A percentile compares a stretch with the other conserved stretches of the same genome.
Evolutionary conservation across 2,888 invertebrate genomes (phyloP).

Genomic region (Amitus sp.): DNA sequence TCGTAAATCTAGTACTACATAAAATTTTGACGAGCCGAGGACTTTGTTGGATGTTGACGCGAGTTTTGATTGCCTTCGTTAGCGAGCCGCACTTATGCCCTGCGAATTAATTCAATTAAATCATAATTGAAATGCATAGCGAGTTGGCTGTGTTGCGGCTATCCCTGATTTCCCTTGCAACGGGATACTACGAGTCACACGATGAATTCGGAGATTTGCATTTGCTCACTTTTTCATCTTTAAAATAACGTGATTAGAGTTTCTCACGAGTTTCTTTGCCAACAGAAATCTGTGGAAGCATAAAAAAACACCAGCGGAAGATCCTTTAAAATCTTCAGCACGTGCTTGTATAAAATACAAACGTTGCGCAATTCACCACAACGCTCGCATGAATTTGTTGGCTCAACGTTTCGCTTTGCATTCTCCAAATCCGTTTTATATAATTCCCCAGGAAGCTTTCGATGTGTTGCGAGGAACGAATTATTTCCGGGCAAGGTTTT

Average conservation of each 20-base stretch:
- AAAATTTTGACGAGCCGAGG: neutral
- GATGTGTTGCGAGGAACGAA: too few relatives aligned
- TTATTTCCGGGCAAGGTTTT: too few relatives aligned
- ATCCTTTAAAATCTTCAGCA: conserved; percentile 26
- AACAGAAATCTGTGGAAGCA: conserved; percentile 19
- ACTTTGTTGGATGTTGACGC: neutral
- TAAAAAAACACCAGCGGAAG: conserved; percentile 28
- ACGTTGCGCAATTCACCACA: conserved; percentile 34
- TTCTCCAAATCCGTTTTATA: conserved; percentile 6
- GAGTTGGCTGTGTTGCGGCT: conserved; percentile 6
- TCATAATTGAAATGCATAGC: conserved; percentile 13
- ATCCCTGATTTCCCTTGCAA: conserved; percentile 10
- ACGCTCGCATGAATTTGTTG: conserved; percentile 14
- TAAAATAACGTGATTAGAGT: too few relatives aligned
- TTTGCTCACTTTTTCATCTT: too few relatives aligned
- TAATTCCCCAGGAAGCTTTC: too few relatives aligned
- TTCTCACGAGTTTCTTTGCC: too few relatives aligned
- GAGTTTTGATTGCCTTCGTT: neutral
- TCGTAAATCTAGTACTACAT: neutral
- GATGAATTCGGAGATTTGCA: too few relatives aligned
- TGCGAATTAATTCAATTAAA: conserved; percentile 8
- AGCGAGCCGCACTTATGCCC: neutral
- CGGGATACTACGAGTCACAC: conserved; percentile 6
- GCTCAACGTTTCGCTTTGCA: conserved; percentile 20
- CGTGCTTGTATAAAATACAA: conserved; percentile 30